Percentiles rank a stretch among this genome's conserved stretches.
These are phyloP conservation scores for Thunnus thynnus DNA, from an alignment of 2,113 vertebrate species.

Conservation along the genomic window DNA sequence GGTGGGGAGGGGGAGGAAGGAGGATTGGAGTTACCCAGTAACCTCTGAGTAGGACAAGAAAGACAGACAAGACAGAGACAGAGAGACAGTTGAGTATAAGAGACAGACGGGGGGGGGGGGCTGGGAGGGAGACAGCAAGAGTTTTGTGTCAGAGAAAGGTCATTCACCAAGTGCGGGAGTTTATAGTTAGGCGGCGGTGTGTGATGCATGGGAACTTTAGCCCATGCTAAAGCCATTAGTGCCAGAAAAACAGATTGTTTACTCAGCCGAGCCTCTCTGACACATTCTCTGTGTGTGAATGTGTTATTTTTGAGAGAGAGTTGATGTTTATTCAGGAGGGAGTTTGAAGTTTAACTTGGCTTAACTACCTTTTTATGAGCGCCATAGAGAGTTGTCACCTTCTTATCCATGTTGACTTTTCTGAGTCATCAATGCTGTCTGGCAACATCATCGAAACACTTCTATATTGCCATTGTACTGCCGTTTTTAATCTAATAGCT, in stretches of 20 bases:
- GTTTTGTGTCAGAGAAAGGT: constrained; percentile 48
- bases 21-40: constrained; percentile 37
- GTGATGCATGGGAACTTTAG: constrained; percentile 52
- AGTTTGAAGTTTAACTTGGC: constrained; percentile 53
- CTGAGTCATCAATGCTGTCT: neutral
- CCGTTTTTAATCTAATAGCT: neutral
- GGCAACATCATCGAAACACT: neutral
- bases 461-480: neutral
- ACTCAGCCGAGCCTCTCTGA: constrained; percentile 57
- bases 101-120: neutral
- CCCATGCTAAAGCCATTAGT: constrained; percentile 71
- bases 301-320: constrained; percentile 43
- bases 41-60: constrained; percentile 39
- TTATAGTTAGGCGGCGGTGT: neutral
- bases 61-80: neutral
- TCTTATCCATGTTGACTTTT: neutral
- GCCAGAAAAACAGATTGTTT: constrained; percentile 64
- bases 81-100: neutral
- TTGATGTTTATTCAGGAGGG: constrained; percentile 68
- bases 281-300: constrained; percentile 41
- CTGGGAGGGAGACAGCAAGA: constrained; percentile 4
- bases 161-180: constrained; percentile 20
- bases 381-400: neutral
- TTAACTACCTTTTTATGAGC: constrained; percentile 27
- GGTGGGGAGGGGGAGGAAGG: neutral